Base-by-base conservation (phyloP, 2,113 vertebrate species). In the Hyaena hyaena region DNA sequence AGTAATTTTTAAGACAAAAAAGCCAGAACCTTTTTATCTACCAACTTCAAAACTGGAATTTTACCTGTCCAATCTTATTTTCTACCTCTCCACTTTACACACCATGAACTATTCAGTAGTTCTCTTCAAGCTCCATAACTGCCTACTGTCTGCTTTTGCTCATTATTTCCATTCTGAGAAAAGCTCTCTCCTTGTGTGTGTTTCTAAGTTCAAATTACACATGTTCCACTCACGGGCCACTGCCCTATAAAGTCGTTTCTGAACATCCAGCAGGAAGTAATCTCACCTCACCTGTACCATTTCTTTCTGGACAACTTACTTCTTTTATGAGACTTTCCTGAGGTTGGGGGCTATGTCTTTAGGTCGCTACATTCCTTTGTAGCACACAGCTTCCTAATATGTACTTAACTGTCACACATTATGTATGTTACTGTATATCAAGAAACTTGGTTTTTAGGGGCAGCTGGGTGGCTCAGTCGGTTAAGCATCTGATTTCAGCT, bases 1-100 rank as follows among this genome's bases (percentile, higher is more conserved):
- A 79, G 4, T 48, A 69, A 88, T 65, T 93, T 87, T 83, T 83
- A 93, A 90, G 71, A 63, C 50, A 84, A 73, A 93, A 68, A 86
- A 61, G 79, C 12, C 33, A 89, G 53, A 92, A 45, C 10, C 1
- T 26, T 69, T 89, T 88, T 90, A 87, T 11, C 31, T 87, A 88
- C 45, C 65, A 87, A 90, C 24, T 86, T 83, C 95, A 96, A 88
- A 88, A 84, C 5, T 48, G 11, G 23, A 82, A 87, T 24, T 91
- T 80, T 58, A 39, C 50, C 24, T 82, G 77, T 96, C 53, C 28
- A 96, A 65, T 82, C 48, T 66, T 58, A 88, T 21, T 76, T 76
- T 50, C 63, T 81, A 21, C 23, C 33, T 74, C 10, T 19, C 3
- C 33, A 8, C 14, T 48, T 92, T 71, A 23, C 10, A 71, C 35